Conservation (phyloP, 2,888 invertebrate species). For the Drosophila multiciliata region DNA sequence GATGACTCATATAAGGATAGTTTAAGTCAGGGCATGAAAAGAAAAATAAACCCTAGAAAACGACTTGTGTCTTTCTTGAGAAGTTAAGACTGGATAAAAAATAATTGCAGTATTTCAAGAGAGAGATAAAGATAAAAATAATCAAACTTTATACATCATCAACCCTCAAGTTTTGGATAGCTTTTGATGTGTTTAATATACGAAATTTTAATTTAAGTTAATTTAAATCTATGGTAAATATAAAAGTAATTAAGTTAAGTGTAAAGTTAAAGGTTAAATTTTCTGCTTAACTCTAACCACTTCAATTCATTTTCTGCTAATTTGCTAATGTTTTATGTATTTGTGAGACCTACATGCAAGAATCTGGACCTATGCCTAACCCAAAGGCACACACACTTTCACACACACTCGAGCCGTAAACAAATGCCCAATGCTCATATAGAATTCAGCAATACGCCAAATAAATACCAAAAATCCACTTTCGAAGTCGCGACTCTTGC, state of each 20-base stretch:
- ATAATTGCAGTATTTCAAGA: neutral
- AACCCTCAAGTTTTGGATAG: neutral
- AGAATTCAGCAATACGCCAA: slow-evolving; percentile 31
- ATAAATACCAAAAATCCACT: slow-evolving; percentile 15
- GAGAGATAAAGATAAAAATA: neutral
- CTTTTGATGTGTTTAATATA: neutral
- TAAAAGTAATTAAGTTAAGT: neutral
- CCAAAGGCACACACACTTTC: neutral
- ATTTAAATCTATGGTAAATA: neutral
- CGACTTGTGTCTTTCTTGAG: neutral
- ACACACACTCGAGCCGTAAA: neutral
- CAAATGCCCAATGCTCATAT: slow-evolving; percentile 35
- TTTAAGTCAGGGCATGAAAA: neutral
- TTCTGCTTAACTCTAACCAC: neutral
- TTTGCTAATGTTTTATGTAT: slow-evolving; percentile 14
- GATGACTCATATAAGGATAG: neutral
- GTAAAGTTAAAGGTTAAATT: neutral
- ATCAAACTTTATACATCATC: neutral
- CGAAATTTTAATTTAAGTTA: neutral
- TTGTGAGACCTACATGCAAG: neutral
- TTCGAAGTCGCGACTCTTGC: slow-evolving; percentile 23
- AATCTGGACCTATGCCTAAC: neutral
- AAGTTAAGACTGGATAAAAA: neutral
- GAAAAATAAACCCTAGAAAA: neutral
- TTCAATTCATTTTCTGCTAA: neutral